Conservation (phyloP, 2,888 invertebrate species). For the Hedychridium roseum region DNA sequence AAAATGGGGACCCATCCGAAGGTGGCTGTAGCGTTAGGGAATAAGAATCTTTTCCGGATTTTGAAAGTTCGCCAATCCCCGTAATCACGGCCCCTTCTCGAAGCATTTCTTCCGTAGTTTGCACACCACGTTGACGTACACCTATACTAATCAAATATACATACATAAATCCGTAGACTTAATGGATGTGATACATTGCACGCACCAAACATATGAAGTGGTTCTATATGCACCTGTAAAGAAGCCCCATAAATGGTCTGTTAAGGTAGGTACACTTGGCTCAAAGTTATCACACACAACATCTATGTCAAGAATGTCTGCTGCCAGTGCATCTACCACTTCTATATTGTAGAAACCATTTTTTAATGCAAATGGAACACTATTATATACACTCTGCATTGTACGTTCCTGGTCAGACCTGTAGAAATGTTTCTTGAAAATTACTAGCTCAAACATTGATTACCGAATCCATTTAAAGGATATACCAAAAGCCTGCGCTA, state of each 20-base stretch:
- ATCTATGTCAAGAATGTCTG: slow-evolving; percentile 80
- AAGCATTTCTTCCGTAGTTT: slow-evolving; percentile 88
- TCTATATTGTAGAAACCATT: slow-evolving; percentile 72
- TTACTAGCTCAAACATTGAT: not conserved
- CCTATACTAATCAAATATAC: slow-evolving; percentile 62
- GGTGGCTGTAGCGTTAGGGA: slow-evolving; percentile 79
- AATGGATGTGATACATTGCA: no score
- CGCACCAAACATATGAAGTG: slow-evolving; percentile 1
- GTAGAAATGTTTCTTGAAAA: not conserved
- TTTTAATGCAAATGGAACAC: slow-evolving; percentile 80
- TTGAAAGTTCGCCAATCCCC: slow-evolving; percentile 78
- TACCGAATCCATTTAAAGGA: not conserved
- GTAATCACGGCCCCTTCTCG: slow-evolving; percentile 83
- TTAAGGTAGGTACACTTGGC: slow-evolving; percentile 77
- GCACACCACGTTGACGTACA: slow-evolving; percentile 82
- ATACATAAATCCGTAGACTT: no score
- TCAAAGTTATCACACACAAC: slow-evolving; percentile 85
- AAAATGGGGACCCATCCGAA: slow-evolving; percentile 74
- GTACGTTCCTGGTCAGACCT: slow-evolving; percentile 80
- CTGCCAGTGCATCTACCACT: slow-evolving; percentile 78
- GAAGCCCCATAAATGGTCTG: slow-evolving; percentile 86
- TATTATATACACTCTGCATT: slow-evolving; percentile 80
- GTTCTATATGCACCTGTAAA: slow-evolving; percentile 77
- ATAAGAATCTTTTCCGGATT: slow-evolving; percentile 68
- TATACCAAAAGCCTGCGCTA: slow-evolving; percentile 82